Conservation (phyloP, 2,888 invertebrate species). For the Parnassius orleans region DNA sequence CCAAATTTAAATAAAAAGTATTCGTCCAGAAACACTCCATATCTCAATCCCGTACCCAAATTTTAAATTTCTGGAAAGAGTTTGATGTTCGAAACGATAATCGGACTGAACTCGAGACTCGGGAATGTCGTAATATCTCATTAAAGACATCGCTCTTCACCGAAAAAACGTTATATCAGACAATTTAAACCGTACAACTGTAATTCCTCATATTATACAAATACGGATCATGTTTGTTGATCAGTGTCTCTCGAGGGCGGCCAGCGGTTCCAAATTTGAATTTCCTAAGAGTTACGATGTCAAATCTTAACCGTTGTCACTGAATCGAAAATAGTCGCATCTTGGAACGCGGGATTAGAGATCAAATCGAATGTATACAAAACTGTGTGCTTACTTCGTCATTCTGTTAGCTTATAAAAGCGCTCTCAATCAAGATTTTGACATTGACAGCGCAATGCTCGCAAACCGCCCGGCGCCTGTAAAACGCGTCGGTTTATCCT, state of each 20-base stretch:
- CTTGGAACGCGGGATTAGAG: conserved; percentile 41
- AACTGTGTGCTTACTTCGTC: conserved; percentile 48
- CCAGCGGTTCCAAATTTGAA: conserved; percentile 66
- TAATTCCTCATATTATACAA: conserved; percentile 43
- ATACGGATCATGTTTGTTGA: conserved; percentile 46
- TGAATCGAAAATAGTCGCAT: conserved; percentile 62
- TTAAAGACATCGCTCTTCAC: conserved; percentile 56
- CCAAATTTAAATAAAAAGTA: conserved; percentile 68
- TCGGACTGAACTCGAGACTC: conserved; percentile 56
- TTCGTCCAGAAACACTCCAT: conserved; percentile 65
- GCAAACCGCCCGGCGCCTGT: conserved; percentile 38
- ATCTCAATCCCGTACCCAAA: conserved; percentile 69
- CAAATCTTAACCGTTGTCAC: conserved; percentile 62
- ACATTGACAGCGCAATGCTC: conserved; percentile 53
- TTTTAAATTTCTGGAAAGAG: conserved; percentile 76
- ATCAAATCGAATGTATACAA: conserved; percentile 26
- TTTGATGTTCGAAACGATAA: conserved; percentile 72
- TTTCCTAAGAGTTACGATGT: conserved; percentile 69
- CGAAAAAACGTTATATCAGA: conserved; percentile 50
- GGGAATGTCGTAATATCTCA: conserved; percentile 74
- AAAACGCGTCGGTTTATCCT: conserved; percentile 46
- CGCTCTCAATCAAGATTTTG: conserved; percentile 57
- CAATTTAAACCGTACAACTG: conserved; percentile 41
- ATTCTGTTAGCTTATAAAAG: conserved; percentile 52
- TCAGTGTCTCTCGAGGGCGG: conserved; percentile 36